Percentiles rank a stretch among this genome's conserved stretches.
These are phyloP conservation scores for Achatina immaculata DNA, from an alignment of 1,140 invertebrate genomes.

Conservation along the genomic window DNA sequence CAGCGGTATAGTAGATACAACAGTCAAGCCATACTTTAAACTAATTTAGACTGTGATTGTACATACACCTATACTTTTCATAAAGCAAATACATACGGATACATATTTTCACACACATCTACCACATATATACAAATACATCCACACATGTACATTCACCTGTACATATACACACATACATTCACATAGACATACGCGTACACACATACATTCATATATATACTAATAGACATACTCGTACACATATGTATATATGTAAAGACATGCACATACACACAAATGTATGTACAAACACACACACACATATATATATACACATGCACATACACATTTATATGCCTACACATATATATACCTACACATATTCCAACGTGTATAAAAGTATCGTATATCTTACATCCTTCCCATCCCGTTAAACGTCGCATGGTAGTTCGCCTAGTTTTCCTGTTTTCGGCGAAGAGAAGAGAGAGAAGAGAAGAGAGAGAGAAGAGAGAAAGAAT, in stretches of 20 bases:
- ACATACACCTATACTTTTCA: no score
- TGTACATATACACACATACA: background rate
- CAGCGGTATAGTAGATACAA: no score
- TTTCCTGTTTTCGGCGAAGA: no score
- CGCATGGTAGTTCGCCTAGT: no score
- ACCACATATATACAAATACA: background rate
- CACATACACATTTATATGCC: background rate
- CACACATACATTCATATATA: background rate
- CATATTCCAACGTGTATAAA: background rate
- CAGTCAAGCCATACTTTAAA: no score
- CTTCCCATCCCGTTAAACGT: no score
- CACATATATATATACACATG: background rate
- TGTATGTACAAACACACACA: conserved; percentile 8
- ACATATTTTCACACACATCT: background rate
- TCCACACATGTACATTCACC: background rate
- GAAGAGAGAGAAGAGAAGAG: no score
- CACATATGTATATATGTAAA: background rate
- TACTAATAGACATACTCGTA: background rate
- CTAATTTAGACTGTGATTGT: no score
- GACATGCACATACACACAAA: conserved; percentile 11
- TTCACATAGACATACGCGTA: background rate
- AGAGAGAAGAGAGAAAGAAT: no score
- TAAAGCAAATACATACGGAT: background rate
- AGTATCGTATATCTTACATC: no score
- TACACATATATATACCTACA: background rate